Conservation (phyloP, 2,888 invertebrate genomes). For the Eurois occulta region DNA sequence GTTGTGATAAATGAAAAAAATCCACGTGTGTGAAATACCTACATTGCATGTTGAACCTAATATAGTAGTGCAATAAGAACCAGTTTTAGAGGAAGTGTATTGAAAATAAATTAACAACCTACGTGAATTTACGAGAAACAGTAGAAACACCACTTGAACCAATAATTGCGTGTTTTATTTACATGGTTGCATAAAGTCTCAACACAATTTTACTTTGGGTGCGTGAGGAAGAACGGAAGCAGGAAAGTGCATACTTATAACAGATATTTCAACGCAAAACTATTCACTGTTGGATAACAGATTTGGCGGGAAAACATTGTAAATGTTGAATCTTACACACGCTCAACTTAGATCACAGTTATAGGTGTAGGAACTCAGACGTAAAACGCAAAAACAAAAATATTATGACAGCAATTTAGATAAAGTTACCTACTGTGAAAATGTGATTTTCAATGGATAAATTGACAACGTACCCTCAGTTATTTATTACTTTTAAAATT, state of each 20-base stretch:
- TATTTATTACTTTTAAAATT: not conserved
- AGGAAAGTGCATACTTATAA: constrained; percentile 76
- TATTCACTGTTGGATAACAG: constrained; percentile 70
- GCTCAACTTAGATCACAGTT: constrained; percentile 18
- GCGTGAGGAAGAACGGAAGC: constrained; percentile 82
- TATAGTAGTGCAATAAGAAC: too few species aligned
- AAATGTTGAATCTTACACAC: constrained; percentile 33
- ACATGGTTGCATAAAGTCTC: constrained; percentile 76
- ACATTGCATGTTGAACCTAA: too few species aligned
- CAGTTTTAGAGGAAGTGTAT: too few species aligned
- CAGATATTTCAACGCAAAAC: constrained; percentile 50
- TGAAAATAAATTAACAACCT: constrained; percentile 46
- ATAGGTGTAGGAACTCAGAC: constrained; percentile 21
- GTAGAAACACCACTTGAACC: constrained; percentile 34
- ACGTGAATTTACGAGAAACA: constrained; percentile 42
- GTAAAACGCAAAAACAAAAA: constrained; percentile 17
- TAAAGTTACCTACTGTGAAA: too few species aligned
- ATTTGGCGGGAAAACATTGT: constrained; percentile 52
- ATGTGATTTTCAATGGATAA: not conserved
- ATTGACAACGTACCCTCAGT: not conserved
- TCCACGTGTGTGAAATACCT: too few species aligned
- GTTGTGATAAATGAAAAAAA: too few species aligned
- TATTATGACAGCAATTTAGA: constrained; percentile 16
- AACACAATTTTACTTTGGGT: constrained; percentile 64
- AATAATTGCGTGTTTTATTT: constrained; percentile 78